Conservation (phyloP, 1,140 invertebrate genomes). For the Reticulitermes speratus region DNA sequence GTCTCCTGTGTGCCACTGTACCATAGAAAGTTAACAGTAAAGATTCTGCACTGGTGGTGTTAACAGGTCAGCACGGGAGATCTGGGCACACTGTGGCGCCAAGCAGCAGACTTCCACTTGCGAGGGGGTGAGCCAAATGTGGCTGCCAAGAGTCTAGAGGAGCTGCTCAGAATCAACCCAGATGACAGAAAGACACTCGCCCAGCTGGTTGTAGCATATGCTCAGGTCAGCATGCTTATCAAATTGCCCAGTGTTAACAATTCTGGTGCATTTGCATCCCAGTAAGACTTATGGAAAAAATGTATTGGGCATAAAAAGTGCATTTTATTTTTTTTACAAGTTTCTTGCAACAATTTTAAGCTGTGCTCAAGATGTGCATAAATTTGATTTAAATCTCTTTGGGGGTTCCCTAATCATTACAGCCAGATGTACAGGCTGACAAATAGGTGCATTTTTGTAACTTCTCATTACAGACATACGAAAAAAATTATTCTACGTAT, state of each 20-base stretch:
- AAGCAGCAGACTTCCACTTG: constrained; percentile 81
- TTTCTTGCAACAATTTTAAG: no score
- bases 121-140: constrained; percentile 71
- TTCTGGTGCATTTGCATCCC: neutral
- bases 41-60: neutral
- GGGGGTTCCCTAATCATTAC: no score
- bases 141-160: constrained; percentile 81
- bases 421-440: no score
- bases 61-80: constrained; percentile 48
- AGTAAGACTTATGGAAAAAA: neutral
- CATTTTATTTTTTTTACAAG: neutral
- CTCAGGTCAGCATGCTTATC: constrained; percentile 52
- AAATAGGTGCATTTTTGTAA: no score
- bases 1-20: no score
- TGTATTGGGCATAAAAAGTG: neutral
- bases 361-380: no score
- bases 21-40: no score
- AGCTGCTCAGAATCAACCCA: constrained; percentile 74
- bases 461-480: no score
- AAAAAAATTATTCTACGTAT: no score
- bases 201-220: constrained; percentile 85
- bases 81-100: constrained; percentile 67
- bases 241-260: neutral
- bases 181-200: constrained; percentile 77
- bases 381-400: no score